A percentile compares a stretch with the other conserved stretches of the same genome.
phyloP scores from a whole-genome alignment of 1,140 invertebrate genomes.

The Atopsyche davidsoni region DNA sequence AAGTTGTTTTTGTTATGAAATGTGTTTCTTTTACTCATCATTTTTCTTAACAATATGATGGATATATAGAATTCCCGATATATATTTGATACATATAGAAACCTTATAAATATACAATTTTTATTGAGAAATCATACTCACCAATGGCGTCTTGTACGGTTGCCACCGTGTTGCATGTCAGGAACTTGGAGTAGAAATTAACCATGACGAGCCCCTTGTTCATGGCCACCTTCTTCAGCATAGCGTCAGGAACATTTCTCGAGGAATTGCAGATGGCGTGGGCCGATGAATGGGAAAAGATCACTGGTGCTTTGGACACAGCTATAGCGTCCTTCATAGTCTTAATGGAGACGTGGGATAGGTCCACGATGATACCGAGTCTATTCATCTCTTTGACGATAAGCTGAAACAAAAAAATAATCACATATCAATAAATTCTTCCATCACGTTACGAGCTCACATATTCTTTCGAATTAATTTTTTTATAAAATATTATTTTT shows the following conservation, averaged over 20 bases:
- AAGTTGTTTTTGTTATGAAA: too few species aligned
- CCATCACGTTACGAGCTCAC: too few species aligned
- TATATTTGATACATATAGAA: too few species aligned
- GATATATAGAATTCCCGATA: too few species aligned
- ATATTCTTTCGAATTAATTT: too few species aligned
- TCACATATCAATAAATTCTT: too few species aligned
- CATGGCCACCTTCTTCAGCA: conserved; percentile 67
- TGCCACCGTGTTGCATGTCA: conserved; percentile 76
- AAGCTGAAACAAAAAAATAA: conserved; percentile 51
- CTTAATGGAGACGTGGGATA: conserved; percentile 78
- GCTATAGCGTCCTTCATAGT: conserved; percentile 78
- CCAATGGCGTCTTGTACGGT: conserved; percentile 83
- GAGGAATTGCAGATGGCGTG: conserved; percentile 78
- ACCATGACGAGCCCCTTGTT: conserved; percentile 90
- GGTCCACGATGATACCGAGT: conserved; percentile 78
- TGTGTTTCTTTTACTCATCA: too few species aligned
- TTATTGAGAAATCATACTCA: conserved; percentile 51
- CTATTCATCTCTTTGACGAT: conserved; percentile 79
- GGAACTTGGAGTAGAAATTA: conserved; percentile 83
- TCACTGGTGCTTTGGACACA: conserved; percentile 75
- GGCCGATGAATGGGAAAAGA: conserved; percentile 85
- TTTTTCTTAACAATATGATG: too few species aligned
- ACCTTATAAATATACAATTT: too few species aligned
- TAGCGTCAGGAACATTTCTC: conserved; percentile 79
- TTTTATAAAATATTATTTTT: too few species aligned